phyloP scores from a whole-genome alignment of 2,113 vertebrate genomes.

The Pterophyllum scalare region DNA sequence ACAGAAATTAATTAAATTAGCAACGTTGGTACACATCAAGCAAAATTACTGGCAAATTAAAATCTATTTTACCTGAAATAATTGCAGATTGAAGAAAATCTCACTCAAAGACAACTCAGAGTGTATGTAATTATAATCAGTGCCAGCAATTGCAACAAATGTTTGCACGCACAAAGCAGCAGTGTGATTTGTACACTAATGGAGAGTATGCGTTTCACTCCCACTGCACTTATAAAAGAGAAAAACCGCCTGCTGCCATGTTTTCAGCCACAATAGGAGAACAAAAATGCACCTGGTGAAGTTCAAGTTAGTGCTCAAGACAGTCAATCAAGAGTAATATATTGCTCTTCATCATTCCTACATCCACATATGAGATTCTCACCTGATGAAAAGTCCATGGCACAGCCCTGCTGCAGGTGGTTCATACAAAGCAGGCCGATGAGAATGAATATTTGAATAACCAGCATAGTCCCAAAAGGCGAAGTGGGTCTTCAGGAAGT shows the following conservation, averaged over 20 bases:
- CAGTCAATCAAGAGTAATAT: neutral
- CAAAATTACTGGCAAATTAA: neutral
- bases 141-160: neutral
- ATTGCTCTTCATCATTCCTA: neutral
- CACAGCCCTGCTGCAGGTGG: constrained; percentile 36
- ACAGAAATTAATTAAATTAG: neutral
- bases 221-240: neutral
- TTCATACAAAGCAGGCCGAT: constrained; percentile 52
- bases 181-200: neutral
- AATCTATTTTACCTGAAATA: neutral
- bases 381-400: constrained; percentile 61
- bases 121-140: neutral
- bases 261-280: constrained; percentile 36
- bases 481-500: constrained; percentile 16
- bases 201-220: neutral
- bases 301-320: neutral
- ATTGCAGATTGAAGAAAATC: neutral
- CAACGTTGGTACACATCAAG: neutral
- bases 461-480: constrained; percentile 51
- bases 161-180: neutral
- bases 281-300: neutral
- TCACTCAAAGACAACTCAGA: neutral
- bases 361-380: constrained; percentile 3
- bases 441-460: constrained; percentile 44
- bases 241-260: neutral